phyloP scores from a whole-genome alignment of 1,140 invertebrate species.

The Drosophila nebulosa region DNA sequence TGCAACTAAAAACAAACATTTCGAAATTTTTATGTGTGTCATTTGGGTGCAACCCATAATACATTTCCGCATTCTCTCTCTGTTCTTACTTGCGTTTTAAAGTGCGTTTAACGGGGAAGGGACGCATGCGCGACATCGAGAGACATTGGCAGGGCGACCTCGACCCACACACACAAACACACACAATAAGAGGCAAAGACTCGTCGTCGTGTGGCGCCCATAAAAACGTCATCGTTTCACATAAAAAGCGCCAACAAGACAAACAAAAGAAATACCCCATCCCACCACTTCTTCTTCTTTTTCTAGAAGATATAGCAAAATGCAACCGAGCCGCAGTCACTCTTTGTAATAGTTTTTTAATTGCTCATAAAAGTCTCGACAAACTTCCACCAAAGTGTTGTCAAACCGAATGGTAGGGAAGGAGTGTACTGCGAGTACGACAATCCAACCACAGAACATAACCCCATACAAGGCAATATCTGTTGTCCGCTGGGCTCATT shows the following conservation, averaged over 20 bases:
- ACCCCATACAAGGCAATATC: slow-evolving; percentile 42
- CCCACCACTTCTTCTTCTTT: too few species aligned
- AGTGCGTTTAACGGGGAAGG: not conserved
- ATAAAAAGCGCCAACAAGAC: slow-evolving; percentile 26
- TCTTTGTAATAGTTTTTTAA: slow-evolving; percentile 66
- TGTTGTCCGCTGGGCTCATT: slow-evolving; percentile 33
- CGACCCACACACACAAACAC: slow-evolving; percentile 35
- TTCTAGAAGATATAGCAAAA: slow-evolving; percentile 32
- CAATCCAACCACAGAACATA: slow-evolving; percentile 6
- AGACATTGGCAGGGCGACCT: not conserved
- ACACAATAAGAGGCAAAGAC: not conserved
- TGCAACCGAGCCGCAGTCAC: slow-evolving; percentile 26
- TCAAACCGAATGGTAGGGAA: too few species aligned
- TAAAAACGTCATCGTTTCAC: slow-evolving; percentile 66
- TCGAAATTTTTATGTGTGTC: slow-evolving; percentile 38
- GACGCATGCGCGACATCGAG: slow-evolving; percentile 24
- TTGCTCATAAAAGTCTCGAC: slow-evolving; percentile 60
- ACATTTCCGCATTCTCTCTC: slow-evolving; percentile 57
- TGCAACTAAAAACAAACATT: slow-evolving; percentile 2
- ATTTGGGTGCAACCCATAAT: slow-evolving; percentile 35
- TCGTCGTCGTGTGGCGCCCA: slow-evolving; percentile 49
- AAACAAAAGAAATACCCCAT: slow-evolving; percentile 21
- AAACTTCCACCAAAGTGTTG: slow-evolving; percentile 20
- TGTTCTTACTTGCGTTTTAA: not conserved
- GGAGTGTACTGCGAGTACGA: not conserved